Percentiles rank a stretch among this genome's conserved stretches.
These are phyloP conservation scores for Halictus quadricinctus DNA, from an alignment of 2,888 invertebrate genomes.

Conservation along the genomic window DNA sequence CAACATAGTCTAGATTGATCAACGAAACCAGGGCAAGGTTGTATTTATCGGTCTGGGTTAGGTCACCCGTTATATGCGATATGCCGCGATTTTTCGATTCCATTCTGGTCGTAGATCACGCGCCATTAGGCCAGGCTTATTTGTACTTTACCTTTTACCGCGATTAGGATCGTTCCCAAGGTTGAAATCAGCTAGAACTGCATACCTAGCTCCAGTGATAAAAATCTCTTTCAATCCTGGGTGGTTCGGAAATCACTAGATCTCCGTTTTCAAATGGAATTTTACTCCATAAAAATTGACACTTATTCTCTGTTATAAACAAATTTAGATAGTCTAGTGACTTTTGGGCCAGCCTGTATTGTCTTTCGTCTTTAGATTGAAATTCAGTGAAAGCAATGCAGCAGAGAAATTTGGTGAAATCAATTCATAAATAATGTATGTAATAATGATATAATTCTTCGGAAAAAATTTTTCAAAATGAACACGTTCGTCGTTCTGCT, in stretches of 20 bases:
- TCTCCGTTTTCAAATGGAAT: too few relatives aligned
- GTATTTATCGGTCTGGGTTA: slow-evolving; percentile 37
- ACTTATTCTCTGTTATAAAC: neutral
- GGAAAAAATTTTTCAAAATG: neutral
- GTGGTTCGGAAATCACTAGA: neutral
- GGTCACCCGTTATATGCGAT: slow-evolving; percentile 45
- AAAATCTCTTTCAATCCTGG: neutral
- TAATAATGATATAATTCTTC: neutral
- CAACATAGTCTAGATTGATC: slow-evolving; percentile 38
- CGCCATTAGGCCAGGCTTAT: slow-evolving; percentile 16
- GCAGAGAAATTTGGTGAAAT: neutral
- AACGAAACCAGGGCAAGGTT: slow-evolving; percentile 43
- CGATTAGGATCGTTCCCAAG: neutral
- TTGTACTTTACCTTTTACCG: neutral
- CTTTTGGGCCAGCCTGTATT: neutral
- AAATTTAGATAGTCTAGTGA: neutral
- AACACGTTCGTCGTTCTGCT: neutral
- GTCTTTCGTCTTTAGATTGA: neutral
- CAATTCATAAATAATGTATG: neutral
- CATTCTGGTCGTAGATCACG: slow-evolving; percentile 46
- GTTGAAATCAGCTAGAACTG: neutral
- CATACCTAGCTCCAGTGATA: neutral
- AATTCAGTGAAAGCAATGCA: neutral
- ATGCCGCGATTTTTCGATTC: slow-evolving; percentile 43
- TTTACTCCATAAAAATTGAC: neutral